phyloP scores from a whole-genome alignment of 2,797 vertebrate species.

The Anguilla megastoma region DNA sequence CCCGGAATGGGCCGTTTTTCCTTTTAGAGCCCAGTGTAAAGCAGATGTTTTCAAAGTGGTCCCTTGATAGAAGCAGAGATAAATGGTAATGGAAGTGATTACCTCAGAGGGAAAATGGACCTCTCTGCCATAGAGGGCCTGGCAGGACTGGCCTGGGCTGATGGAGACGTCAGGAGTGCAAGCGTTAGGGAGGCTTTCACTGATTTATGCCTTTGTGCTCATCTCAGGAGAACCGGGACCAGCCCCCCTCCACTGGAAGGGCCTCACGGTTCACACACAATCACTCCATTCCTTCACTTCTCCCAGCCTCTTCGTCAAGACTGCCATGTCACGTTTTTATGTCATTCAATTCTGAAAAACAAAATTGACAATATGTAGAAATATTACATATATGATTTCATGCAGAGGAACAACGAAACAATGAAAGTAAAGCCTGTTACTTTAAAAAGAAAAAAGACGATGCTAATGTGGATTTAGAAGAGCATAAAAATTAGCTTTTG shows the following conservation, averaged over 20 bases:
- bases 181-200: slow-evolving; percentile 44
- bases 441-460: not conserved
- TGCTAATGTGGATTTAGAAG: not conserved
- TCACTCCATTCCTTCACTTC: not conserved
- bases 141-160: slow-evolving; percentile 47
- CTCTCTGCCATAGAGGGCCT: slow-evolving; percentile 42
- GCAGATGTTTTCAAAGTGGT: slow-evolving; percentile 73
- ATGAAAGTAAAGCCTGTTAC: not conserved
- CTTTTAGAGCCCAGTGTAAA: slow-evolving; percentile 65
- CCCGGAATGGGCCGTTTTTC: slow-evolving; percentile 55
- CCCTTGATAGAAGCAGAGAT: slow-evolving; percentile 67
- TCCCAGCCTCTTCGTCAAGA: not conserved
- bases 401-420: not conserved
- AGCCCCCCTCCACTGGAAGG: slow-evolving; percentile 34
- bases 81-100: slow-evolving; percentile 77
- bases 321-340: not conserved
- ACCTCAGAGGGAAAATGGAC: slow-evolving; percentile 72
- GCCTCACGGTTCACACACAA: not conserved
- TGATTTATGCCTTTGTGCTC: slow-evolving; percentile 51
- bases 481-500: not conserved
- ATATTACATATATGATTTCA: not conserved
- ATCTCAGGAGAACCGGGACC: slow-evolving; percentile 45
- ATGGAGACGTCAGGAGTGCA: slow-evolving; percentile 42
- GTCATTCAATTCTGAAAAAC: not conserved
- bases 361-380: not conserved